Evolutionary conservation across 2,113 vertebrate genomes (phyloP).

Genomic region (Labeo catla): DNA sequence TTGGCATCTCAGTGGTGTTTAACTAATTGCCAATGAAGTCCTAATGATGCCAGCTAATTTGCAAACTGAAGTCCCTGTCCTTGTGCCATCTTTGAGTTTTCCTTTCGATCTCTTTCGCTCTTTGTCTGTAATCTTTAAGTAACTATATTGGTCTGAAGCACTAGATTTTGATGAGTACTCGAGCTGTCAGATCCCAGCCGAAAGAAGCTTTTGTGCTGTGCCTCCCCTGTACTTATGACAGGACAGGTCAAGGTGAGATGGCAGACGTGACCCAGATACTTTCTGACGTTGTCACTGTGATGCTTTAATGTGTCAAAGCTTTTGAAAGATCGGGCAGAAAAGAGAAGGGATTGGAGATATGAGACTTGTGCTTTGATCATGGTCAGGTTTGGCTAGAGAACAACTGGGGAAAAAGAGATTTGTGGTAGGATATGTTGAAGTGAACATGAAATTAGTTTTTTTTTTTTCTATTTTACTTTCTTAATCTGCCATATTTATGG

Average conservation of each 20-base stretch:
- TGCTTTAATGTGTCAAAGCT: slow-evolving; percentile 1
- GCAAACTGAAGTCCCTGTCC: not conserved
- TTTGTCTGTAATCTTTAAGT: not conserved
- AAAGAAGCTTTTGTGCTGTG: not conserved
- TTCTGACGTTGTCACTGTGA: slow-evolving; percentile 7
- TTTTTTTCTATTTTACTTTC: not conserved
- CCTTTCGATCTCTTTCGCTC: not conserved
- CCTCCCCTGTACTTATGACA: not conserved
- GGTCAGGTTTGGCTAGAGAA: not conserved
- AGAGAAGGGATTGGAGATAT: slow-evolving; percentile 8
- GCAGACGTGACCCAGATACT: not conserved
- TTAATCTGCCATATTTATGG: not conserved
- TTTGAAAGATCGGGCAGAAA: not conserved
- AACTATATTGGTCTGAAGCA: slow-evolving; percentile 6
- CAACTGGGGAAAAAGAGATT: not conserved
- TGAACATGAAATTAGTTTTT: too few species aligned
- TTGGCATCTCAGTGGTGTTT: not conserved
- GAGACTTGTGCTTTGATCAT: not conserved
- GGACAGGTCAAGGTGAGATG: not conserved
- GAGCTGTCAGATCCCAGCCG: slow-evolving; percentile 10
- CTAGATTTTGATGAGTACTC: not conserved
- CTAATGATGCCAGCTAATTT: not conserved
- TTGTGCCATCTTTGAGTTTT: slow-evolving; percentile 7
- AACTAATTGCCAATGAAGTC: not conserved
- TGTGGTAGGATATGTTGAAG: not conserved